Evolutionary conservation across 1,140 invertebrate species (phyloP).

Genomic region (Geopemphigus sp.): DNA sequence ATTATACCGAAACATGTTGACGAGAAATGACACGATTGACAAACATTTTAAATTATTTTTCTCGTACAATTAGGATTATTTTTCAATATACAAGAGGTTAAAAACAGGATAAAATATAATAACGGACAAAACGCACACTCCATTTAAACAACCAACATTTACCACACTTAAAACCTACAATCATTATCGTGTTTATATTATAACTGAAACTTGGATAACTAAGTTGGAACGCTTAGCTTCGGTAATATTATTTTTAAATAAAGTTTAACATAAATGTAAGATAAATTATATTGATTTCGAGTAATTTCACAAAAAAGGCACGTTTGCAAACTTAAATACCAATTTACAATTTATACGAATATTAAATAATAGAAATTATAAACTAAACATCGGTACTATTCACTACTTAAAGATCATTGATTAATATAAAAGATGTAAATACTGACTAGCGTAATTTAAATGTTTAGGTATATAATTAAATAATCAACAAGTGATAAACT

Average conservation of each 20-base stretch:
- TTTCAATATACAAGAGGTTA: too few relatives aligned
- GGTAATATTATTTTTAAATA: neutral
- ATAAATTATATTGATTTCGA: slow-evolving; percentile 10
- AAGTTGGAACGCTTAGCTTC: neutral
- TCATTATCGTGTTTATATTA: neutral
- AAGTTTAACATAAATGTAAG: neutral
- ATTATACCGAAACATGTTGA: too few relatives aligned
- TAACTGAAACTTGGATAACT: neutral
- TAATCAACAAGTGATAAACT: neutral
- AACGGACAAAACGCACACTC: too few relatives aligned
- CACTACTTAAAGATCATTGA: slow-evolving; percentile 31
- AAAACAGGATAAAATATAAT: too few relatives aligned
- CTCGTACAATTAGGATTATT: too few relatives aligned
- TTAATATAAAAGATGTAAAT: slow-evolving; percentile 33
- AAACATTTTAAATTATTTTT: too few relatives aligned
- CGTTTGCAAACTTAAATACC: neutral
- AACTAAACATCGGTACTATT: neutral
- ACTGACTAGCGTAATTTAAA: slow-evolving; percentile 34
- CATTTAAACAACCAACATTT: slow-evolving; percentile 2
- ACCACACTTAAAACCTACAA: neutral
- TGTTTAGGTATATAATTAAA: neutral
- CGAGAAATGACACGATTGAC: too few relatives aligned
- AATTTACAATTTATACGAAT: neutral
- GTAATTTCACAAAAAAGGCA: neutral
- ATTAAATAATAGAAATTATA: slow-evolving; percentile 1